Base-by-base conservation (phyloP, 2,888 invertebrate species). In the Timandra comae region DNA sequence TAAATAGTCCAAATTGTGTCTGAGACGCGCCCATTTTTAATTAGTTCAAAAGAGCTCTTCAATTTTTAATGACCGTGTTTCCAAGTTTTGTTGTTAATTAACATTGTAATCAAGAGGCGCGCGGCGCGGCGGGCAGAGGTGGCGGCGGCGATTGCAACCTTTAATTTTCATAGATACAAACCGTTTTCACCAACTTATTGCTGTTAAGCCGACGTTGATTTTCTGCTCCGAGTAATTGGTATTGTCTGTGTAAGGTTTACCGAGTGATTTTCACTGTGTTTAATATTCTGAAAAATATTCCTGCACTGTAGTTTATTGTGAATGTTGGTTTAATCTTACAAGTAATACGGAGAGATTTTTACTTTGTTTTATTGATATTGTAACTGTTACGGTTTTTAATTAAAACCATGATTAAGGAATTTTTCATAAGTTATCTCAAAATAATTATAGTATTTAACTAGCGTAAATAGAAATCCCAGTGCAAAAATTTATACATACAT, bases 1-100 rank as follows among this genome's bases (percentile, higher is more conserved):
- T 81, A 77, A 80, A 82, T 76, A 75, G 80, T 77, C 76, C 67
- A 76, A 81, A 82, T 76, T 75, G 78, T 73, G 74, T 67, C 67
- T 70, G 71, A 74, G 77, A 75, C 69, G 73, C 75, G 72, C 73
- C 69, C 80, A 82, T 82, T 80, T 81, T 81, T 81, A 82, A 82
- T 82, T 80, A 79, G 76, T 80, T 78, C 61, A 66, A 71, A 71
- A 64, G 66, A 65, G 69, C 63, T 62, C 63, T 73, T 78, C 64
- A 73, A 80, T 81, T 78, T 72, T 78, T 80, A 77, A 80, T 77
- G 66, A 69, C 63, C 57, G 51, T 65, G 66, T 75, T 74, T 57
- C 62, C 48, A 74, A 77, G 69, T 74, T 75, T 61, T 54, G 63
- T 60, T 67, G 62, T 65, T 67, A 64, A 67, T 68, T 63, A 63